A percentile compares a stretch with the other conserved stretches of the same genome.
phyloP scores from a whole-genome alignment of 1,140 invertebrate genomes.

The Neoseiulus cucumeris region DNA sequence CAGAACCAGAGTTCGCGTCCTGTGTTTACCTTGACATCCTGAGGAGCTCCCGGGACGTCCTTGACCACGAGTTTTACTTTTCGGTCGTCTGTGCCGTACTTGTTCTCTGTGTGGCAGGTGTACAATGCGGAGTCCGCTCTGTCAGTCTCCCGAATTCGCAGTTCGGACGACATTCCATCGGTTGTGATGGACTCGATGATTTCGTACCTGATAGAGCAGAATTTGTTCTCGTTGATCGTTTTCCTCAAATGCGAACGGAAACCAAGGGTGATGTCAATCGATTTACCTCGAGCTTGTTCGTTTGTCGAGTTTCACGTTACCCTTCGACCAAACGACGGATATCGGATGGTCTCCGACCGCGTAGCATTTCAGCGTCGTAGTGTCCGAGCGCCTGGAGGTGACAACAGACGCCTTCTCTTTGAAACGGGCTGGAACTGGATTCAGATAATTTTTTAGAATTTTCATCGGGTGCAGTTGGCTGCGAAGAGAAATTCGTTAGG shows the following conservation, averaged over 20 bases:
- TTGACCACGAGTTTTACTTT: slow-evolving; percentile 87
- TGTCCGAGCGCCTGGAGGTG: slow-evolving; percentile 15
- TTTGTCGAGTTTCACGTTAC: slow-evolving; percentile 1
- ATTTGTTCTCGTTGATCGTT: no score
- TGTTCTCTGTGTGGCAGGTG: slow-evolving; percentile 80
- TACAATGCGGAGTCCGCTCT: slow-evolving; percentile 75
- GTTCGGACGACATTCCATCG: slow-evolving; percentile 62
- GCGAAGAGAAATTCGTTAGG: no score
- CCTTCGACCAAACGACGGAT: slow-evolving; percentile 23
- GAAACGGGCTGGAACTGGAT: slow-evolving; percentile 5
- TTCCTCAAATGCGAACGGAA: no score
- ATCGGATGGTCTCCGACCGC: slow-evolving; percentile 26
- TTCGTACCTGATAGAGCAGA: slow-evolving; percentile 44
- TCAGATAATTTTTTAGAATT: no score
- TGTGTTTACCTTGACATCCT: slow-evolving; percentile 20
- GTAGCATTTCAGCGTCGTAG: slow-evolving; percentile 25
- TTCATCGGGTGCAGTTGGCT: no score
- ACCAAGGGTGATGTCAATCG: no score
- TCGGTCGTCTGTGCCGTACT: slow-evolving; percentile 83
- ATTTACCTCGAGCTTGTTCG: not conserved
- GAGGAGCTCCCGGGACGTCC: slow-evolving; percentile 27
- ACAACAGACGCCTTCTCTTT: slow-evolving; percentile 3
- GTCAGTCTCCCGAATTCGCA: slow-evolving; percentile 72
- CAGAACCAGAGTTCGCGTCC: no score
- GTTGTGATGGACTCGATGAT: slow-evolving; percentile 70